phyloP scores from a whole-genome alignment of 2,797 vertebrate genomes.

The Falco cherrug region DNA sequence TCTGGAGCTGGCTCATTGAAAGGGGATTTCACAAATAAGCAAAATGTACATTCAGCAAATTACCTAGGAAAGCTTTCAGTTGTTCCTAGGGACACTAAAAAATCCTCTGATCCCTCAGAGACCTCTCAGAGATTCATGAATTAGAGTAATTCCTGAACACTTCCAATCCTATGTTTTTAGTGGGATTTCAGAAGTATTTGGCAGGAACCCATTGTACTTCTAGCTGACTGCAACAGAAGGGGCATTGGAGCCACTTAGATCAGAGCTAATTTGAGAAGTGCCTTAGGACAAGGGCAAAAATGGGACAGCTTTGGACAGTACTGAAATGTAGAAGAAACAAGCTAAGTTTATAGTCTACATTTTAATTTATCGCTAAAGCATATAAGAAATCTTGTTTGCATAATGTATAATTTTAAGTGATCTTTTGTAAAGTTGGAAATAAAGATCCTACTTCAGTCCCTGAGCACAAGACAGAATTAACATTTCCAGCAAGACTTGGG shows the following conservation, averaged over 20 bases:
- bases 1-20: conserved; percentile 1
- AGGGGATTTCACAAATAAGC: neutral
- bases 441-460: neutral
- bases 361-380: neutral
- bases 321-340: neutral
- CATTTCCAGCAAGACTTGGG: neutral
- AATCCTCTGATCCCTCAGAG: neutral
- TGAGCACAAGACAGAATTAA: neutral
- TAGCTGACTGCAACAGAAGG: neutral
- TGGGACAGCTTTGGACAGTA: neutral
- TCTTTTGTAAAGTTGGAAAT: neutral
- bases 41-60: neutral
- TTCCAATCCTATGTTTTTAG: neutral
- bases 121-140: neutral
- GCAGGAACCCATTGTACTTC: neutral
- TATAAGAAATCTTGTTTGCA: neutral
- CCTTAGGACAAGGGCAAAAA: neutral
- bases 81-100: neutral
- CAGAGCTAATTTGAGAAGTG: conserved; percentile 31
- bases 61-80: neutral
- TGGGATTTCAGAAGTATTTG: neutral
- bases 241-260: neutral
- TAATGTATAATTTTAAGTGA: neutral
- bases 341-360: neutral
- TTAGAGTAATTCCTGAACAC: neutral